These are phyloP conservation scores for Rhynchotus rufescens DNA, from an alignment of 2,797 vertebrate species.

Conservation along the genomic window DNA sequence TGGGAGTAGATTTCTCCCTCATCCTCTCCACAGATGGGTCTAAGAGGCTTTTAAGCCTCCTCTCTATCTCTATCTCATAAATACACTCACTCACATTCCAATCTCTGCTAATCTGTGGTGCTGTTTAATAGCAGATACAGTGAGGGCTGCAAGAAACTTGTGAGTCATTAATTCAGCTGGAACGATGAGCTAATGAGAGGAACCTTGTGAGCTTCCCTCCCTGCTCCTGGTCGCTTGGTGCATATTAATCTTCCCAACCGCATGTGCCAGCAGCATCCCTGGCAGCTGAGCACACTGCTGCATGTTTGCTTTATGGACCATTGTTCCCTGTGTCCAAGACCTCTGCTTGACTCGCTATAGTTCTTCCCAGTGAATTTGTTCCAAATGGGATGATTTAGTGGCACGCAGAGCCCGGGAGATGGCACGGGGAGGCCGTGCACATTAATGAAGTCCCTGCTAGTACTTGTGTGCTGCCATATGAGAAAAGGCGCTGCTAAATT, in stretches of 20 bases:
- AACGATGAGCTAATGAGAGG: conserved; percentile 78
- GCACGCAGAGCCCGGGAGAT: background rate
- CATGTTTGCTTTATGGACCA: conserved; percentile 58
- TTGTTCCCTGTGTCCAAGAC: conserved; percentile 5
- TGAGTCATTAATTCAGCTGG: conserved; percentile 76
- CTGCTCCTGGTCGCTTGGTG: conserved; percentile 24
- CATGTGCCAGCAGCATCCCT: conserved; percentile 29
- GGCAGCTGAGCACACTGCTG: conserved; percentile 39
- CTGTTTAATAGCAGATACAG: conserved; percentile 33
- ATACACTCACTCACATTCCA: background rate
- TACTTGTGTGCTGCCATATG: rapidly evolving
- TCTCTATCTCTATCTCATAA: no score
- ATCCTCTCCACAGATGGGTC: background rate
- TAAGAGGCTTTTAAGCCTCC: background rate
- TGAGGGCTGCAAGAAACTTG: background rate
- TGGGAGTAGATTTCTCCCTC: background rate
- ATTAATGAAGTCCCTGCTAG: conserved; percentile 13
- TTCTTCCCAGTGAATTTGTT: conserved; percentile 53
- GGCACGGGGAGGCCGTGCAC: background rate
- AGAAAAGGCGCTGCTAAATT: background rate
- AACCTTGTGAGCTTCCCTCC: conserved; percentile 65
- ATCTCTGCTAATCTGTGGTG: background rate
- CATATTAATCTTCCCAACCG: conserved; percentile 64
- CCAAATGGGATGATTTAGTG: conserved; percentile 49
- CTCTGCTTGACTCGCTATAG: conserved; percentile 53